A percentile compares a stretch with the other conserved stretches of the same genome.
These are phyloP conservation scores for Bolinopsis microptera DNA, from an alignment of 37 sponge, comb jelly and placozoan species.

Conservation along the genomic window DNA sequence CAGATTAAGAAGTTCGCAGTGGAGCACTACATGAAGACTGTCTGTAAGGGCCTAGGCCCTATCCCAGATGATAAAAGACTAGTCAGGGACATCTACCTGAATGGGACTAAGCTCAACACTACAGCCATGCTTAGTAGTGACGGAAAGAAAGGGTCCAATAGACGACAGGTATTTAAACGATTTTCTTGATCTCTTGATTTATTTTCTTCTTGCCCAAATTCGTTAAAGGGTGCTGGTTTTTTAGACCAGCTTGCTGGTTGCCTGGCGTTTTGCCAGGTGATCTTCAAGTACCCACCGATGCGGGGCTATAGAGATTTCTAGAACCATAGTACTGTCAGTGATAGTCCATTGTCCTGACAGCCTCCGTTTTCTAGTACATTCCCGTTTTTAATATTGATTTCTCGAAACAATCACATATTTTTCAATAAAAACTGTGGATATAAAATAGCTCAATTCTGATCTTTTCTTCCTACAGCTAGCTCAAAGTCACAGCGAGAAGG, in stretches of 20 bases:
- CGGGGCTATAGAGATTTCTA: slow-evolving; percentile 34
- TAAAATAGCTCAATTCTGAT: neutral
- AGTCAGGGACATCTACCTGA: neutral
- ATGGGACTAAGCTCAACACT: slow-evolving; percentile 60
- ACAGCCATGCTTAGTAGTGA: slow-evolving; percentile 34
- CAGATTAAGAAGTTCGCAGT: slow-evolving; percentile 57
- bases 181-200: neutral
- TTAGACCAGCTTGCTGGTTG: neutral
- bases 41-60: slow-evolving; percentile 9
- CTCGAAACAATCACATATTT: neutral
- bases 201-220: neutral
- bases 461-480: too few relatives aligned
- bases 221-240: slow-evolving; percentile 19
- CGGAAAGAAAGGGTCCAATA: slow-evolving; percentile 43
- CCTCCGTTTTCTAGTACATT: slow-evolving; percentile 65
- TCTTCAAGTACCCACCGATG: neutral
- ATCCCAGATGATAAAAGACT: slow-evolving; percentile 10
- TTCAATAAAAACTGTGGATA: neutral
- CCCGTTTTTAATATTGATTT: neutral
- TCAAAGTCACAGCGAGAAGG: slow-evolving; percentile 35
- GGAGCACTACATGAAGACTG: slow-evolving; percentile 59
- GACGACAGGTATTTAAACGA: slow-evolving; percentile 32
- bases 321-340: slow-evolving; percentile 63
- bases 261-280: slow-evolving; percentile 34
- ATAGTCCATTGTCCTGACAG: slow-evolving; percentile 54